These are phyloP conservation scores for Rhinichthys osculus DNA, from an alignment of 2,797 vertebrate species.

Conservation along the genomic window DNA sequence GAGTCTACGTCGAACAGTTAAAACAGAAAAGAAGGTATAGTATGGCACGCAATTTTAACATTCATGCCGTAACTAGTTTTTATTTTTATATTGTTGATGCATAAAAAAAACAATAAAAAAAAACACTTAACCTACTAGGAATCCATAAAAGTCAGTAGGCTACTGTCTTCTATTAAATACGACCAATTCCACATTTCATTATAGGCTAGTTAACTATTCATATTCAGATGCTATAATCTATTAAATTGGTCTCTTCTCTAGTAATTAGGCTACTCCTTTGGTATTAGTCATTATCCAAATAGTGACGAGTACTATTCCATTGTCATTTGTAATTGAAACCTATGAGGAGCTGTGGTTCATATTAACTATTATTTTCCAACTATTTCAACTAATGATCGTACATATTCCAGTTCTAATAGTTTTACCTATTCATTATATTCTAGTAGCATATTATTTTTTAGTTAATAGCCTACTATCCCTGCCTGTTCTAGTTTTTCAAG, in stretches of 20 bases:
- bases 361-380: not conserved
- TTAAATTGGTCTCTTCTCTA: not conserved
- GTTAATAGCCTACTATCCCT: not conserved
- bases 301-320: not conserved
- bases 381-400: not conserved
- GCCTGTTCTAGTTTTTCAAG: not conserved
- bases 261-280: not conserved
- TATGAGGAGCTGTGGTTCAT: not conserved
- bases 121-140: no score
- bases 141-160: not conserved
- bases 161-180: not conserved
- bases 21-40: constrained; percentile 29
- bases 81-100: not conserved
- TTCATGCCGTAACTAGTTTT: no score
- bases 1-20: constrained; percentile 6
- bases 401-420: not conserved
- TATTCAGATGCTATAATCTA: not conserved
- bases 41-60: constrained; percentile 21
- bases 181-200: not conserved
- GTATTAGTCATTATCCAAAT: not conserved
- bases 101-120: no score
- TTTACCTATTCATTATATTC: not conserved
- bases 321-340: not conserved
- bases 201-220: not conserved
- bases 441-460: not conserved